Base-by-base conservation (phyloP, 53 echinoderm and acorn worm genomes). In the Henricia sp. region DNA sequence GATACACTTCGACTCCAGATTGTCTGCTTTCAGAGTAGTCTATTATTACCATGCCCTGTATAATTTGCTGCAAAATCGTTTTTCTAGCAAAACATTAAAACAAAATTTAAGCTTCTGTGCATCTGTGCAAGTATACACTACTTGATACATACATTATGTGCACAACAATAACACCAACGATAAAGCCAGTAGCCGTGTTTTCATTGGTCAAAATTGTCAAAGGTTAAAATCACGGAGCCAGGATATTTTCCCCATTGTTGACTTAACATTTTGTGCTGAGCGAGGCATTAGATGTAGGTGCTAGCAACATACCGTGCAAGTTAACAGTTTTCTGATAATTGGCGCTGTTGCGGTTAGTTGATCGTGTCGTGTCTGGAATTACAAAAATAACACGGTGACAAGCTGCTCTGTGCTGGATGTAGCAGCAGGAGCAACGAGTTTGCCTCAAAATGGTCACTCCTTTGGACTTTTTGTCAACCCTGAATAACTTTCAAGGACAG, bases 311-410 rank as follows among this genome's bases (percentile, higher is more conserved):
- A 13, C 29, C 1, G 62, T n/a, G 40, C 76, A 57, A 26, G 55
- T 37, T 26, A 12, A 25, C 51, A 12, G 26, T 39, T 12, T 13
- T 19, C n/a, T 35, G 64, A 44, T 64, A 63, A 64, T 63, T 35
- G 44, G 9, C 17, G 46, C 62, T 77, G 77, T 42, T 29, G 48
- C 12, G 8, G 46, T 62, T 14, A 48, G 12, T 53, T 44, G 8
- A 27, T 46, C 80, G 24, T 9, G 30, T 64, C 23, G 80, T 10
- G n/a, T 80, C 62, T 80, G 64, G 62, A 80, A 62, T 80, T 80
- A 80, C 80, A 80, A 63, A 46, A 46, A 80, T 44, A 80, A 64
- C 63, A 80, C 19, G 60, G n/a, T 46, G n/a, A 11, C 48, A 25
- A 24, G 19, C 4, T 17, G 80, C 12, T 11, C 29, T 64, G 40